Evolutionary conservation across 2,113 vertebrate species (phyloP).

Genomic region (Naja naja): DNA sequence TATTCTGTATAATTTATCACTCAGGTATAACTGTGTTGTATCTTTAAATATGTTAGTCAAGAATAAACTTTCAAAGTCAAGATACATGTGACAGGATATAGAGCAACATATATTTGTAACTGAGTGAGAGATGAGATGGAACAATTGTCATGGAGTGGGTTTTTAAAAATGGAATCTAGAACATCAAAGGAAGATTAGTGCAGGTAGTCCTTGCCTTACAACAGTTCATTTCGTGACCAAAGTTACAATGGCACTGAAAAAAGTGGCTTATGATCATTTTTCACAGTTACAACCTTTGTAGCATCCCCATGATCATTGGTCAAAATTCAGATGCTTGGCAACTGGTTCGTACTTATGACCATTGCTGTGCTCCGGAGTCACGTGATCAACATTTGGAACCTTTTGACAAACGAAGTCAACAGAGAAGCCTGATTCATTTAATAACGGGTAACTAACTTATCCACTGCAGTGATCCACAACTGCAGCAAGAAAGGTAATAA

Average conservation of each 20-base stretch:
- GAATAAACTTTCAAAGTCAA: background rate
- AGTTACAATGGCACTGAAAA: no score
- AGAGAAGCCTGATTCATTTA: background rate
- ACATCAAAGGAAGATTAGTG: background rate
- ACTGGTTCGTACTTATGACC: no score
- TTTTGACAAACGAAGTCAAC: background rate
- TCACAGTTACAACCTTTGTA: no score
- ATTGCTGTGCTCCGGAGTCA: no score
- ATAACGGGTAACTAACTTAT: background rate
- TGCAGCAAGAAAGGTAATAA: background rate
- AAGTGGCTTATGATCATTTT: no score
- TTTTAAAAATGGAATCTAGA: background rate
- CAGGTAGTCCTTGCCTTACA: background rate
- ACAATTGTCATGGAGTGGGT: background rate
- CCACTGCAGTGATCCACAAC: background rate
- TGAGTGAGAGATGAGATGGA: background rate
- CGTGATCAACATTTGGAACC: background rate
- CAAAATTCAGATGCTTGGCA: no score
- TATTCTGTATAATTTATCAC: background rate
- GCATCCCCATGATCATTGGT: no score
- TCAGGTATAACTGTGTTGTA: background rate
- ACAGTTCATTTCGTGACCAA: background rate
- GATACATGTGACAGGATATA: background rate
- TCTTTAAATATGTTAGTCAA: background rate
- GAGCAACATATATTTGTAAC: background rate